These are phyloP conservation scores for Eilema depressum DNA, from an alignment of 2,888 invertebrate genomes.

Conservation along the genomic window DNA sequence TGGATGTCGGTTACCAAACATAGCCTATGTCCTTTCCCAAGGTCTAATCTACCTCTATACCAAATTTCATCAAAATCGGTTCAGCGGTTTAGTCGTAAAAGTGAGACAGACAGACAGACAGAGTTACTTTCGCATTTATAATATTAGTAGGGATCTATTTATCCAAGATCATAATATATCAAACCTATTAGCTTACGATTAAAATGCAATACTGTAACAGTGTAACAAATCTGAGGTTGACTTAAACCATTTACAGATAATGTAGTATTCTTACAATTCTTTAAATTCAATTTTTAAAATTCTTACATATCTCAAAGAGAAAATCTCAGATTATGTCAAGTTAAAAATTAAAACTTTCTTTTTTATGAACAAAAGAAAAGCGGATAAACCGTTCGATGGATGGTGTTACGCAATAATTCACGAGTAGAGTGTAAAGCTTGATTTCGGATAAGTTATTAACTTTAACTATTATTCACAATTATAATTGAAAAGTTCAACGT, in stretches of 20 bases:
- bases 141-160: no score
- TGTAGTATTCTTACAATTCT: no score
- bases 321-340: constrained; percentile 43
- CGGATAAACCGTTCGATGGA: constrained; percentile 21
- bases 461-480: constrained; percentile 20
- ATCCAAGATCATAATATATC: not conserved
- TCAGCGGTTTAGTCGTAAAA: no score
- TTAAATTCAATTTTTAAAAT: no score
- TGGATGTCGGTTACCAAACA: no score
- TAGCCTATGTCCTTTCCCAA: no score
- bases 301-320: constrained; percentile 23
- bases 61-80: no score
- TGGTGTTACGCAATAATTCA: constrained; percentile 40
- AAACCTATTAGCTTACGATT: not conserved
- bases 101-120: no score
- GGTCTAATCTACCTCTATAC: no score
- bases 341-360: constrained; percentile 39
- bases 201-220: not conserved
- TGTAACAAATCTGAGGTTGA: no score
- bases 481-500: constrained; percentile 12
- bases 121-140: no score
- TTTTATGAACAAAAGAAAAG: constrained; percentile 50
- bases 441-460: constrained; percentile 16
- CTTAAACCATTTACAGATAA: no score
- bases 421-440: not conserved